Base-by-base conservation (phyloP, 2,113 vertebrate species). In the Brachypodius melanocephalos region DNA sequence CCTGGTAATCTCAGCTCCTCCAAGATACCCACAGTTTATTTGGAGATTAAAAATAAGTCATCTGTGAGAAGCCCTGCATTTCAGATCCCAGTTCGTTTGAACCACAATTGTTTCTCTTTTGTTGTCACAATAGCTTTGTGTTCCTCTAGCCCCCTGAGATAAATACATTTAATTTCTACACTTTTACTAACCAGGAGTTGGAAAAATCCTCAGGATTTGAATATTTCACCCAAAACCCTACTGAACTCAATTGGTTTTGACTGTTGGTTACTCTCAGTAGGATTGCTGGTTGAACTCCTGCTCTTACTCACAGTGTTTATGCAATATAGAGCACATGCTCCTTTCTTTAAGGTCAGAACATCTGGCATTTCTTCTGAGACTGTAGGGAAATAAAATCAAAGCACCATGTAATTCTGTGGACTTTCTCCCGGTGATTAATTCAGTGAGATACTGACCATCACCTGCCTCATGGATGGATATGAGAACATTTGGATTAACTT, bases 241-340 rank as follows among this genome's bases (percentile, higher is more conserved):
- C 17, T 40, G 40, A 74, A 75, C 17, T 45, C 40, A 45, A 19
- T n/a, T 66, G n/a, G 2, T 42, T 93, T 71, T 74, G 59, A 17
- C 48, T 43, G 48, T 16, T 87, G 36, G 36, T 34, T 67, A 57
- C 42, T 46, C 55, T 32, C 28, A 34, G 22, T 22, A 66, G 42
- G 32, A 55, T 80, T 81, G 8, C 31, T 36, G 29, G 5, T 59
- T 78, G 19, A n/a, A 52, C 48, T 80, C 29, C 65, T 26, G 32
- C 8, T 74, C 51, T 62, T 54, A 15, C 36, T 82, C 2, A 1
- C 6, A 20, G 3, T 17, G 24, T 42, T 88, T 1, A 0, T 0
- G 1, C 14, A 12, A 4, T 65, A 52, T 45, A 58, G 59, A 84
- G 12, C 0, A 0, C 25, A 6, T n/a, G 22, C 19, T 59, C 24